Evolutionary conservation across 1,140 invertebrate genomes (phyloP).

Genomic region (Telenomus remus): DNA sequence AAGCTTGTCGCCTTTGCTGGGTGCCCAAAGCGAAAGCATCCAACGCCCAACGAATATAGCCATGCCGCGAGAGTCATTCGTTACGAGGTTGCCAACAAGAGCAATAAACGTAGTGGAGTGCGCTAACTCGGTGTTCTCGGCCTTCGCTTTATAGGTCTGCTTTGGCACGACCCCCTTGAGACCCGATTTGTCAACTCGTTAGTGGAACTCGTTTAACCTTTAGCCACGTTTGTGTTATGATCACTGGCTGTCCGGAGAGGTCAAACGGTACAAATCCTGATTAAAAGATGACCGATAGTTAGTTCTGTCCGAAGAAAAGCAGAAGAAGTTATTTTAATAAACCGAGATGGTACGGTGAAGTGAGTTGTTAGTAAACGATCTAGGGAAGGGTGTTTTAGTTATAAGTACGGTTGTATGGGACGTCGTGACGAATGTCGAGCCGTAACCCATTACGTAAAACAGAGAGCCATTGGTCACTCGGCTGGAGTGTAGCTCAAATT

Average conservation of each 20-base stretch:
- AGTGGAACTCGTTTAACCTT: slow-evolving; percentile 73
- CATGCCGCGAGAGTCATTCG: slow-evolving; percentile 68
- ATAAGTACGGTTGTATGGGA: slow-evolving; percentile 63
- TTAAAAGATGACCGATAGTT: too few relatives aligned
- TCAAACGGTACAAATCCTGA: background rate
- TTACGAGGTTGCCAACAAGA: slow-evolving; percentile 73
- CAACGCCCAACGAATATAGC: slow-evolving; percentile 32
- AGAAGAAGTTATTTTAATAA: too few relatives aligned
- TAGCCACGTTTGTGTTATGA: slow-evolving; percentile 46
- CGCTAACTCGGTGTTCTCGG: slow-evolving; percentile 65
- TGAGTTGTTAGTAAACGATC: slow-evolving; percentile 18
- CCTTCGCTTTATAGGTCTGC: slow-evolving; percentile 74
- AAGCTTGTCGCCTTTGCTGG: slow-evolving; percentile 46
- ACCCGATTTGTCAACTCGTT: slow-evolving; percentile 77
- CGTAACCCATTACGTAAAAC: slow-evolving; percentile 72
- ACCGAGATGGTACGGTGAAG: slow-evolving; percentile 1
- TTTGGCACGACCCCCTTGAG: slow-evolving; percentile 73
- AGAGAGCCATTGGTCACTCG: slow-evolving; percentile 76
- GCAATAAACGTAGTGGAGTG: slow-evolving; percentile 71
- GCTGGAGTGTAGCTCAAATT: slow-evolving; percentile 74
- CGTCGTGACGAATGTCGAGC: slow-evolving; percentile 74
- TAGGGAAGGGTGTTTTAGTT: slow-evolving; percentile 62
- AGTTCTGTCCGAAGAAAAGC: too few relatives aligned
- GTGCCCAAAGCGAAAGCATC: slow-evolving; percentile 33
- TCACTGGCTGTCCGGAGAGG: slow-evolving; percentile 2